Evolutionary conservation across 2,888 invertebrate genomes (phyloP), one percentile per base, ranked within the genome.

Genomic region (Rutpela maculata): DNA sequence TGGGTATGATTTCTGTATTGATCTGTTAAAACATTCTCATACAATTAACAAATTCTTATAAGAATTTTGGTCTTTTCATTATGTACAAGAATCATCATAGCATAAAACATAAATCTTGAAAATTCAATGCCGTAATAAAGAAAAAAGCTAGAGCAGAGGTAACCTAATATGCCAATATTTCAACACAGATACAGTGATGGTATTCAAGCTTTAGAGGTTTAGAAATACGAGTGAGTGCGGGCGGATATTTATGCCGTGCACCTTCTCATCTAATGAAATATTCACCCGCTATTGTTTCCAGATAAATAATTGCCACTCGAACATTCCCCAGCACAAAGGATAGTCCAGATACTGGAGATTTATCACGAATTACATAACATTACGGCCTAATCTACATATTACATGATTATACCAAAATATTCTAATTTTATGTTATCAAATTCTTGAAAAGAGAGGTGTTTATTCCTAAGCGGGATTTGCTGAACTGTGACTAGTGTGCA

Each of bases 301-400:
- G 83, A 82, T 85, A 85, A 85, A 85, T 85, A 84, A 85, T 85
- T 83, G 85, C 84, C 84, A 81, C 82, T 83, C 83, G 82, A 85
- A 84, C 85, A 85, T 85, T 85, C 85, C 80, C 84, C 75, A 80
- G 78, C 81, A 85, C 85, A 85, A 84, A 84, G 85, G 85, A 83
- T 81, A 78, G 81, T 78, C 82, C 82, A 80, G 83, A 84, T 84
- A 82, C 82, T 79, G 78, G 80, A 84, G 84, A 85, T 85, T 85
- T 84, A 85, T 84, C 82, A 82, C 81, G 83, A 84, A 83, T 84
- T 83, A 83, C 81, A 83, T 84, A 83, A 84, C 82, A 82, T 81
- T 82, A 80, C 75, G 79, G 76, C 80, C 80, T 78, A 76, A 81
- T 81, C 80, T 82, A 79, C 81, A 82, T 82, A 81, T 80, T 78